Conservation (phyloP, 2,888 invertebrate species). For the Hydriomena furcata region DNA sequence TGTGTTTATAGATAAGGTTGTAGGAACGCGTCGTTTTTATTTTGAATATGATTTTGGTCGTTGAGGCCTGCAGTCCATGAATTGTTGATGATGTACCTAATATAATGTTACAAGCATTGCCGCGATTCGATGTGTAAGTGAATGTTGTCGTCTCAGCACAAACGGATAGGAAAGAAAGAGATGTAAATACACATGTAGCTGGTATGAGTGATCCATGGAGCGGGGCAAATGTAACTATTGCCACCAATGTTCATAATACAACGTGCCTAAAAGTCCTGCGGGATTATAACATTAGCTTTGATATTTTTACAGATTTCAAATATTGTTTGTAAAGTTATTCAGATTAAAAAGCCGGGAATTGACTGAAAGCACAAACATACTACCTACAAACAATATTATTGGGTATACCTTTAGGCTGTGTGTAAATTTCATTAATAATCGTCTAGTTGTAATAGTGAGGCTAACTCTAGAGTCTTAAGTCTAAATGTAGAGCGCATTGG, state of each 20-base stretch:
- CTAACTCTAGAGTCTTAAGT: slow-evolving; percentile 18
- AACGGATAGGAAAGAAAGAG: slow-evolving; percentile 44
- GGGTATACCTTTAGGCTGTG: slow-evolving; percentile 6
- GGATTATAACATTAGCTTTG: slow-evolving; percentile 66
- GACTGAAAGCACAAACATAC: slow-evolving; percentile 20
- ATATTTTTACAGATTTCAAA: slow-evolving; percentile 37
- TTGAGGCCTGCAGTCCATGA: slow-evolving; percentile 44
- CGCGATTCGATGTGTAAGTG: slow-evolving; percentile 42
- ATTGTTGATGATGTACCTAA: slow-evolving; percentile 37
- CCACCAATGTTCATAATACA: slow-evolving; percentile 58
- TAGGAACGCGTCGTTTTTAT: slow-evolving; percentile 37
- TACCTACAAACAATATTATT: slow-evolving; percentile 1
- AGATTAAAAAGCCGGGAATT: slow-evolving; percentile 24
- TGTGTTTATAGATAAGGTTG: slow-evolving; percentile 41
- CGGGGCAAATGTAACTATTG: slow-evolving; percentile 62
- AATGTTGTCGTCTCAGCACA: slow-evolving; percentile 46
- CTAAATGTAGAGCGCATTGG: slow-evolving; percentile 48
- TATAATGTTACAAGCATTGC: slow-evolving; percentile 39
- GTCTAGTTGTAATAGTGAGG: slow-evolving; percentile 12
- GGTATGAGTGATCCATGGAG: slow-evolving; percentile 43
- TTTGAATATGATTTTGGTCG: slow-evolving; percentile 40
- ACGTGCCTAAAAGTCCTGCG: slow-evolving; percentile 73
- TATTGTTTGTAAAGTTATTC: slow-evolving; percentile 24
- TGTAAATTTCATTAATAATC: slow-evolving; percentile 14
- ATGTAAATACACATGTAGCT: slow-evolving; percentile 65